These are phyloP conservation scores for Cryptotis parvus DNA, from an alignment of 2,113 vertebrate species.

Conservation along the genomic window DNA sequence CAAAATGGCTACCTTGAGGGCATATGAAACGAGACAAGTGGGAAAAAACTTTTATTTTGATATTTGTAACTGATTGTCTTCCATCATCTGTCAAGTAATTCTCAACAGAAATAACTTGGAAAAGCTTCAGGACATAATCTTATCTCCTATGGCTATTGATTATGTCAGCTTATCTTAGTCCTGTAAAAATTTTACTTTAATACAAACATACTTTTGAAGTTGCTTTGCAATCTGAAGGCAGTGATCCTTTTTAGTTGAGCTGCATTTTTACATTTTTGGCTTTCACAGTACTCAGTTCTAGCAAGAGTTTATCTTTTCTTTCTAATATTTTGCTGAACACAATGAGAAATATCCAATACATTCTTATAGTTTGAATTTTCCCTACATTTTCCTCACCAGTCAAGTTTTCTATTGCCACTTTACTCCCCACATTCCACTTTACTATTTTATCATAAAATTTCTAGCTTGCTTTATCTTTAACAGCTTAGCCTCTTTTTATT, in stretches of 20 bases:
- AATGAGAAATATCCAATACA: background rate
- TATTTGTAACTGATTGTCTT: background rate
- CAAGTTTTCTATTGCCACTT: background rate
- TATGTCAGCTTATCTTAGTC: background rate
- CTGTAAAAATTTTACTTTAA: background rate
- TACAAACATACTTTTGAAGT: background rate
- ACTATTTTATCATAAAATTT: background rate
- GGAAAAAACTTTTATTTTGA: background rate
- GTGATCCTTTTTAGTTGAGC: background rate
- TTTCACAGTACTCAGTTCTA: background rate
- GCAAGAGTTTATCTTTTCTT: background rate
- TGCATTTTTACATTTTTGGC: background rate
- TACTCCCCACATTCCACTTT: background rate
- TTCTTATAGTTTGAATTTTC: background rate
- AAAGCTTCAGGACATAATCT: background rate
- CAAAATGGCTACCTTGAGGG: background rate
- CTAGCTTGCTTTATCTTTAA: background rate
- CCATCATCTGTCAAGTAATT: background rate
- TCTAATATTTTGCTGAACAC: background rate
- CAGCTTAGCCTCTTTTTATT: background rate
- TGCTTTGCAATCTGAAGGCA: background rate
- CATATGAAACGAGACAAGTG: background rate
- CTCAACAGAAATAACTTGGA: background rate
- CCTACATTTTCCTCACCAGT: background rate
- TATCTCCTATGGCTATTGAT: background rate